These are phyloP conservation scores for Thomomys bottae DNA, from an alignment of 2,113 vertebrate genomes.

Conservation along the genomic window DNA sequence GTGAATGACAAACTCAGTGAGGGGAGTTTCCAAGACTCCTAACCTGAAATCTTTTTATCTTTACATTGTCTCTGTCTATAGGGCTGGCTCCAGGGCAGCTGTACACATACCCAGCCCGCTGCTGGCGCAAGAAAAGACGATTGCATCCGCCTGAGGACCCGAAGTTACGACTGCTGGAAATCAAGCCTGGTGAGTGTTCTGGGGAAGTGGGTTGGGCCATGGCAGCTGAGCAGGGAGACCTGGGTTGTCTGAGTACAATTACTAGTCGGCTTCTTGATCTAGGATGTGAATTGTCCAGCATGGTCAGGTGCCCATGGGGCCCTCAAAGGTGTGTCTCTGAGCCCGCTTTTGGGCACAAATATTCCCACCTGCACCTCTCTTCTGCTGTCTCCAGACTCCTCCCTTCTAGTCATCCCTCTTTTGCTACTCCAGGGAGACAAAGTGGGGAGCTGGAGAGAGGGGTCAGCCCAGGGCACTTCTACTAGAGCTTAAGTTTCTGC, in stretches of 20 bases:
- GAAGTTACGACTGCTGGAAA: constrained; percentile 93
- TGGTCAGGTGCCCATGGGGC: background rate
- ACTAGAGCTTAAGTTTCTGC: constrained; percentile 40
- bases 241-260: background rate
- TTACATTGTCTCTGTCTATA: constrained; percentile 75
- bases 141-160: constrained; percentile 93
- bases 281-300: background rate
- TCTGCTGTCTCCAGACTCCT: background rate
- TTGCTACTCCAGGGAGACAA: background rate
- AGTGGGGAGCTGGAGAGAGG: background rate
- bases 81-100: constrained; percentile 95
- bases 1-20: background rate
- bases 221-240: background rate
- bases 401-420: background rate
- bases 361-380: fast-evolving
- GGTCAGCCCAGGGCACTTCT: background rate
- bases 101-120: constrained; percentile 97
- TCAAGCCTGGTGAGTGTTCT: constrained; percentile 91
- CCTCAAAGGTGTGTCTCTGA: background rate
- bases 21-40: background rate
- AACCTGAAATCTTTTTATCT: constrained; percentile 49
- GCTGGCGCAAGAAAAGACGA: constrained; percentile 97
- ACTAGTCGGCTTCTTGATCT: background rate
- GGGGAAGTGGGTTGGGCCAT: background rate
- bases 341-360: background rate